A percentile compares a stretch with the other conserved stretches of the same genome.
Conservation (phyloP, 2,797 vertebrate genomes). For the Mormyrops boulengeri region DNA sequence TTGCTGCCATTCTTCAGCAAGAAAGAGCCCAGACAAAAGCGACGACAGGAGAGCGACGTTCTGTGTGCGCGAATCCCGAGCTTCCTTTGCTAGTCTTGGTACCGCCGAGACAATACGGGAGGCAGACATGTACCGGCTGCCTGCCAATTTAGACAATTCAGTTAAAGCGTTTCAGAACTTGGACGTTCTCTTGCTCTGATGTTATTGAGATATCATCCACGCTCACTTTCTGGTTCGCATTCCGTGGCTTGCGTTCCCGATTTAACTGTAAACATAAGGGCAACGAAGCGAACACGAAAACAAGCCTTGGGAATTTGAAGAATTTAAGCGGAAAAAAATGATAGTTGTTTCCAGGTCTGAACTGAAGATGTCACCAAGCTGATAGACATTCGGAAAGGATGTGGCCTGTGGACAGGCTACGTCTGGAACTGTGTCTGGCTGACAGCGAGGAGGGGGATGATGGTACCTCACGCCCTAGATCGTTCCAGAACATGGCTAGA, state of each 20-base stretch:
- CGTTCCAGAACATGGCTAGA: not conserved
- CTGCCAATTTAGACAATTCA: not conserved
- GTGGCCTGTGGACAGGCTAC: not conserved
- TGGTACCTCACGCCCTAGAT: not conserved
- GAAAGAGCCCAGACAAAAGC: not conserved
- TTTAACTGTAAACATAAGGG: not conserved
- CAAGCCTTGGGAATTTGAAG: not conserved
- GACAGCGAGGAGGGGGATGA: not conserved
- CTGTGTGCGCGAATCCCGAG: not conserved
- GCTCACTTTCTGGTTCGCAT: not conserved
- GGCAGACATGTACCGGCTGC: not conserved
- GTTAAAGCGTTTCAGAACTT: constrained; percentile 2
- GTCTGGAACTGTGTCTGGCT: not conserved
- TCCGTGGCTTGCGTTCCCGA: not conserved
- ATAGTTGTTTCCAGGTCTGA: not conserved
- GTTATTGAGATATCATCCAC: not conserved
- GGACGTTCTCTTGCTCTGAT: not conserved
- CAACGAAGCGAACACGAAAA: not conserved
- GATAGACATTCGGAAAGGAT: not conserved
- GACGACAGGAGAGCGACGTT: not conserved
- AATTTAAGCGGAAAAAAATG: not conserved
- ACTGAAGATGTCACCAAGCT: not conserved
- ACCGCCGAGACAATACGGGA: not conserved
- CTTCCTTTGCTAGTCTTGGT: not conserved
- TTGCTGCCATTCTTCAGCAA: not conserved